Conservation (phyloP, 2,113 vertebrate species). For the Alethe diademata region DNA sequence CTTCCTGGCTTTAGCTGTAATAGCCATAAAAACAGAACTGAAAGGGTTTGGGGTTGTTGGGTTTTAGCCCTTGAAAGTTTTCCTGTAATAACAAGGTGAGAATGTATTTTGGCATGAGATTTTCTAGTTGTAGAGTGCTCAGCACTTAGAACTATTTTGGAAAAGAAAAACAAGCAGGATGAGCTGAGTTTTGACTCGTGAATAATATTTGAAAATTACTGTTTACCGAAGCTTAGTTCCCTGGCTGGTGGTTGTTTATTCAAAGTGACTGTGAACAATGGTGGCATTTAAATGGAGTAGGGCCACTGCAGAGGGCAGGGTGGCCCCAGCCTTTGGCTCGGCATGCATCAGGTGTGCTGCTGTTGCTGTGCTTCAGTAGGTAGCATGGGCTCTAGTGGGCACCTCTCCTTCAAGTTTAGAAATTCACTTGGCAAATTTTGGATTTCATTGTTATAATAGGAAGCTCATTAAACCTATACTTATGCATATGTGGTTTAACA, state of each 20-base stretch:
- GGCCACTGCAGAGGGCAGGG: background rate
- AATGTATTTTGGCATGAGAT: background rate
- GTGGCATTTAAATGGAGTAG: background rate
- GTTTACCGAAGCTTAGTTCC: background rate
- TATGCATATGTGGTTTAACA: accelerated
- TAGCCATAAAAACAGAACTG: background rate
- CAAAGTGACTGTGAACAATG: background rate
- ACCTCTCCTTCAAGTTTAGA: background rate
- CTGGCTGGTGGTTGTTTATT: background rate
- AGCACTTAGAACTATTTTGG: background rate
- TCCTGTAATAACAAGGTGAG: background rate
- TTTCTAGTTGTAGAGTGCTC: background rate
- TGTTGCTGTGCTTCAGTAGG: background rate
- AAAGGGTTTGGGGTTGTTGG: accelerated
- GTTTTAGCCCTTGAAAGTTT: background rate
- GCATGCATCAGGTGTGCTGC: background rate
- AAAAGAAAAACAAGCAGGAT: accelerated
- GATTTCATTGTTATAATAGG: background rate
- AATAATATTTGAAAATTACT: background rate
- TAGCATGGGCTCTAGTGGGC: accelerated
- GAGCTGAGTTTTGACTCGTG: background rate
- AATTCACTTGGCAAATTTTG: background rate
- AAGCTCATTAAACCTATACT: background rate
- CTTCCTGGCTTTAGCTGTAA: background rate
- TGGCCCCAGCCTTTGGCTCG: background rate